Base-by-base conservation (phyloP, 2,797 vertebrate genomes). In the Scarus forsteni region DNA sequence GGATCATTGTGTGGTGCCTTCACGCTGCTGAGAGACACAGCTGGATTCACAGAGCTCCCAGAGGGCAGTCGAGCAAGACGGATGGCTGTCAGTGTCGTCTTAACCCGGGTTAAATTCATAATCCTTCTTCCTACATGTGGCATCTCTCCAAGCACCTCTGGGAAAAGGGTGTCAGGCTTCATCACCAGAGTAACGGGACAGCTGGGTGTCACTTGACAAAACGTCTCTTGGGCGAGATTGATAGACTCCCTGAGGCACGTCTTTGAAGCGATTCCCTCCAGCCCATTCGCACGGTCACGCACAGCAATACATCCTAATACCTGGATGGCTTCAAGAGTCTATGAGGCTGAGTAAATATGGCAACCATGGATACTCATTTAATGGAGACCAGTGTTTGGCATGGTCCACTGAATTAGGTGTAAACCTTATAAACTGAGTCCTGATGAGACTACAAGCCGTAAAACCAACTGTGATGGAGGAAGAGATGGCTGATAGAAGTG, bases 31-130 rank as follows among this genome's bases (percentile, higher is more conserved):
- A 70, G 57, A 65, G 60, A 79, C 66, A 55, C 53, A 13, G 44
- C 38, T 51, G 44, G 57, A 61, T 59, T 69, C 8, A 10, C 14
- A 0, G 44, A 18, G 54, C 53, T 79, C 60, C 35, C 40, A 10
- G 8, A 48, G 42, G 34, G 51, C 67, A 75, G 70, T 27, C 8
- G 6, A 76, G 76, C 48, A 19, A 73, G 19, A 39, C 35, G 5
- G 63, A 66, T 16, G 10, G 16, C 71, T 66, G 75, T 63, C 15
- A 3, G 1, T n/a, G 42, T 62, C 57, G 66, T 71, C 54, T 50
- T 80, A 71, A 86, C 42, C 62, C 1, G 10, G 6, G 55, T 76
- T 55, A 66, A 63, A 54, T 66, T 49, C 36, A 16, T 58, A 77
- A 83, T 69, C 63, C 45, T 58, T 19, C 42, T 51, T 53, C 54